Conservation (phyloP, 2,888 invertebrate genomes). For the Aspidiotus rigidus region DNA sequence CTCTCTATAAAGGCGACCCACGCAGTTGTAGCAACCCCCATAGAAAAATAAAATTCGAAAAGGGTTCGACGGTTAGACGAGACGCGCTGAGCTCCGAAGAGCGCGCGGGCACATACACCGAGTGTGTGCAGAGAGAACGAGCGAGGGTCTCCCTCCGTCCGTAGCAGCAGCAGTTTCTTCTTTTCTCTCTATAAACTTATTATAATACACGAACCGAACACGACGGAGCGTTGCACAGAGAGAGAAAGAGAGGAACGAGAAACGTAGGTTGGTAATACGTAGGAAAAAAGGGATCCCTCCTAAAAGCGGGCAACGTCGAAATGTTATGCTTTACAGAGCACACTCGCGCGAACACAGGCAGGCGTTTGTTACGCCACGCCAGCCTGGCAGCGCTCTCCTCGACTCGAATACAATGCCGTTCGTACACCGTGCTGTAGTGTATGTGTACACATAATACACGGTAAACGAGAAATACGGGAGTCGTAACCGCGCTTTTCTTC, state of each 20-base stretch:
- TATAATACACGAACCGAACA: background rate
- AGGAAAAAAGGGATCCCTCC: constrained; percentile 21
- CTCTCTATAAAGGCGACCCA: background rate
- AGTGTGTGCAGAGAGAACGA: background rate
- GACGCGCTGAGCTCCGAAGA: constrained; percentile 8
- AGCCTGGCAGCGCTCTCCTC: background rate
- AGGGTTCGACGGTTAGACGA: constrained; percentile 23
- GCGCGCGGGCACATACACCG: background rate
- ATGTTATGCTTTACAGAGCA: constrained; percentile 29
- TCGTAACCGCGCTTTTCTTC: no score
- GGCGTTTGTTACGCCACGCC: background rate
- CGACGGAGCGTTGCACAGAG: constrained; percentile 9
- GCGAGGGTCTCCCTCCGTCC: constrained; percentile 2
- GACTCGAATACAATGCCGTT: background rate
- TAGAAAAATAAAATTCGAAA: constrained; percentile 26
- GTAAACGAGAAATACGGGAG: no score
- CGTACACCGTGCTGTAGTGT: background rate
- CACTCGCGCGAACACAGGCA: constrained; percentile 15
- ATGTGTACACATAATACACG: no score
- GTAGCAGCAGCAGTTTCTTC: background rate
- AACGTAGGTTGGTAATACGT: constrained; percentile 5
- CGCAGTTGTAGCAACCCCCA: constrained; percentile 19
- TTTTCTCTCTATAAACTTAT: background rate
- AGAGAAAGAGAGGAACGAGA: constrained; percentile 5
- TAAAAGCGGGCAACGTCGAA: constrained; percentile 12